Evolutionary conservation across 2,113 vertebrate species (phyloP).

Genomic region (Plectropomus leopardus): DNA sequence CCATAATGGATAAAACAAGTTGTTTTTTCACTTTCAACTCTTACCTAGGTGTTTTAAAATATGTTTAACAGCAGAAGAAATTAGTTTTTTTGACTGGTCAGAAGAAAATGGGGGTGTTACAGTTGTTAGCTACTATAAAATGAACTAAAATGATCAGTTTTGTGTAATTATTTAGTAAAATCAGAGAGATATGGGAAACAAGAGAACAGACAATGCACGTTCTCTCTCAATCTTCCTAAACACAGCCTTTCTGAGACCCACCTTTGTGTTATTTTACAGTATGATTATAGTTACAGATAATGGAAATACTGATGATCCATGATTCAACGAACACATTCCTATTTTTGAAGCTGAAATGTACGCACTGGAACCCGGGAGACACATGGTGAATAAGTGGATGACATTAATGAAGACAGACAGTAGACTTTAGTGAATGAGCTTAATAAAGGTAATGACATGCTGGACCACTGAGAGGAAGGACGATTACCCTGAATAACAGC

Average conservation of each 20-base stretch:
- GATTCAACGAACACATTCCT: neutral
- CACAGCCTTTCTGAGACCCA: slow-evolving; percentile 10
- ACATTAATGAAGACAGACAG: slow-evolving; percentile 28
- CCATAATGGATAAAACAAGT: neutral
- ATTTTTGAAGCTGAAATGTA: slow-evolving; percentile 9
- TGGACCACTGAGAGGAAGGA: slow-evolving; percentile 15
- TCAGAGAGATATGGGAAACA: slow-evolving; percentile 21
- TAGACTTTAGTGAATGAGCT: slow-evolving; percentile 24
- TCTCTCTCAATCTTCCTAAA: slow-evolving; percentile 8
- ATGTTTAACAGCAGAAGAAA: neutral
- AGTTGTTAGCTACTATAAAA: slow-evolving; percentile 32
- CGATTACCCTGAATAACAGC: slow-evolving; percentile 4
- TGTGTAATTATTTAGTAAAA: slow-evolving; percentile 50
- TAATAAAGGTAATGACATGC: slow-evolving; percentile 40
- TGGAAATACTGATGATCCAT: slow-evolving; percentile 24
- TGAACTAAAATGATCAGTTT: slow-evolving; percentile 44
- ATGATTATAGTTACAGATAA: slow-evolving; percentile 20
- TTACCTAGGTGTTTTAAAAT: slow-evolving; percentile 10
- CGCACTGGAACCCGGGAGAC: slow-evolving; percentile 2
- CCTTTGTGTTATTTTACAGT: slow-evolving; percentile 13
- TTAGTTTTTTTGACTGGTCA: slow-evolving; percentile 25
- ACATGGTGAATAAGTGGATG: slow-evolving; percentile 24
- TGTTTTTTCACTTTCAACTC: neutral
- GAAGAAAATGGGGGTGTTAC: slow-evolving; percentile 3
- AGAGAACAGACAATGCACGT: slow-evolving; percentile 26